Evolutionary conservation across 2,888 invertebrate species (phyloP).

Genomic region (Uropetala carovei): DNA sequence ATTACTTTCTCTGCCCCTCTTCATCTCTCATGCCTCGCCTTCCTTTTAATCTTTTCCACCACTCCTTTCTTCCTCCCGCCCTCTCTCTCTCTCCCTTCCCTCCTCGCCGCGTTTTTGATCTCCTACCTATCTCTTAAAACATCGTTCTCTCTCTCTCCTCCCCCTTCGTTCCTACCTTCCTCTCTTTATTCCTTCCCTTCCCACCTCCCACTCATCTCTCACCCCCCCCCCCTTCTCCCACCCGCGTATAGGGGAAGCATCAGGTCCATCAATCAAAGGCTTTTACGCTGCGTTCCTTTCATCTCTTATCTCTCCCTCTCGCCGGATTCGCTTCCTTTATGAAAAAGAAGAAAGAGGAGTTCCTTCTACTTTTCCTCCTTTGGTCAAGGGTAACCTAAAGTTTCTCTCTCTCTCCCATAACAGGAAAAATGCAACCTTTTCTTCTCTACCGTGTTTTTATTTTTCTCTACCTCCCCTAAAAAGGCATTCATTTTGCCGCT

Average conservation of each 20-base stretch:
- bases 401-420: neutral
- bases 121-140: neutral
- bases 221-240: neutral
- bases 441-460: conserved; percentile 29
- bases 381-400: conserved; percentile 11
- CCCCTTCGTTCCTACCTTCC: neutral
- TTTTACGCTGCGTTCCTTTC: conserved; percentile 37
- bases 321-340: conserved; percentile 47
- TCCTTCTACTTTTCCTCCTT: neutral
- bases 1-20: conserved; percentile 23
- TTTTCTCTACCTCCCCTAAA: neutral
- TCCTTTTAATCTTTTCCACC: neutral
- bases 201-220: neutral
- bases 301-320: conserved; percentile 10
- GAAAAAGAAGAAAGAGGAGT: conserved; percentile 31
- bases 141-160: neutral
- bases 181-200: neutral
- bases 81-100: neutral
- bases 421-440: conserved; percentile 1
- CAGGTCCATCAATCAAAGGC: conserved; percentile 51
- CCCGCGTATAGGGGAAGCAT: conserved; percentile 18
- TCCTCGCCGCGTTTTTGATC: neutral
- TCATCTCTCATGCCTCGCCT: neutral
- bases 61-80: conserved; percentile 25
- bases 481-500: neutral